Percentiles rank a stretch among this genome's conserved stretches.
phyloP scores from a whole-genome alignment of 1,140 invertebrate genomes.

The Portunus trituberculatus region DNA sequence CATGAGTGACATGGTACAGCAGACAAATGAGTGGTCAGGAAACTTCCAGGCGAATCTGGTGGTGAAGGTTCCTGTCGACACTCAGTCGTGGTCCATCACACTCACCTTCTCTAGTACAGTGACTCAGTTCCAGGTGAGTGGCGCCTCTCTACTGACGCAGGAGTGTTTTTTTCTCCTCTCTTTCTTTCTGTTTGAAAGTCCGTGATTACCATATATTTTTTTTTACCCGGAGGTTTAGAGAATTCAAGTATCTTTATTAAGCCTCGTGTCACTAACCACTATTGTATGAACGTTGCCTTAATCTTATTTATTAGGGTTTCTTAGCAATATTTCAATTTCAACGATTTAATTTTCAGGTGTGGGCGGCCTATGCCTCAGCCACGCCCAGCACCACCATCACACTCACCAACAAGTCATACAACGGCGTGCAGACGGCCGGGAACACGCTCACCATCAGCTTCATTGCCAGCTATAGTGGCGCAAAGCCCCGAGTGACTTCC shows the following conservation, averaged over 20 bases:
- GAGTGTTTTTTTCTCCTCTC: too few relatives aligned
- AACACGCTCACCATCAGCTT: neutral
- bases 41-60: slow-evolving; percentile 3
- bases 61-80: neutral
- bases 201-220: too few relatives aligned
- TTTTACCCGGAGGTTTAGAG: too few relatives aligned
- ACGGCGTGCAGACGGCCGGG: neutral
- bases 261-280: too few relatives aligned
- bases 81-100: neutral
- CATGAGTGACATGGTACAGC: neutral
- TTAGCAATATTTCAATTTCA: too few relatives aligned
- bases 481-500: neutral
- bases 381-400: slow-evolving; percentile 32
- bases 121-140: too few relatives aligned
- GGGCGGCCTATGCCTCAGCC: neutral
- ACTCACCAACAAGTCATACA: slow-evolving; percentile 40
- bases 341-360: neutral
- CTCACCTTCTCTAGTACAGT: neutral
- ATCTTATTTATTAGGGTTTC: too few relatives aligned
- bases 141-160: too few relatives aligned
- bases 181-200: too few relatives aligned
- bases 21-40: neutral
- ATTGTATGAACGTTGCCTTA: too few relatives aligned
- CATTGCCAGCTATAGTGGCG: neutral
- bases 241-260: too few relatives aligned